Evolutionary conservation across 2,797 vertebrate species (phyloP), one percentile per base, ranked within the genome.

Genomic region (Rhyacichthys aspro): DNA sequence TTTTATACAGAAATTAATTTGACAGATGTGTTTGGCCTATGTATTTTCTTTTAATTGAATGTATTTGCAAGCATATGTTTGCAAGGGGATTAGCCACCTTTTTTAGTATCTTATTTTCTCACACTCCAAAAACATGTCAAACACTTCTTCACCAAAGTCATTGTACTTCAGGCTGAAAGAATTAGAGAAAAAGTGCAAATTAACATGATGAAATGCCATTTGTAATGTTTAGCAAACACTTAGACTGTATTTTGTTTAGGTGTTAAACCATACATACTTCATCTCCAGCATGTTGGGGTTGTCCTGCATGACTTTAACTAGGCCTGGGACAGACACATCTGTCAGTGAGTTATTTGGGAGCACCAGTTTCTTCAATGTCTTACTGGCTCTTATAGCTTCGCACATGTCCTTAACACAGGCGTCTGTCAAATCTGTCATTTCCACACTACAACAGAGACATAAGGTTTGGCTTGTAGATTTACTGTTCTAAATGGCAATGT

Each of bases 311-410:
- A 84, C 74, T 33, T 72, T 59, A 45, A 91, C 48, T 0, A 92
- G 79, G 8, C 75, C 63, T 1, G 91, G 84, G 1, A 92, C 79
- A 0, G 88, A 85, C 1, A 37, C 62, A 0, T 96, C 90, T 0
- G 86, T 94, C 78, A 97, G 64, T 0, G 6, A 1, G 69, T 96
- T 97, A 89, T 95, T 94, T 59, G 93, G 94, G 39, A 97, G 81
- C 55, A 94, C 93, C 67, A 97, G 87, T 44, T 79, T 90, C 0
- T 81, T 89, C 62, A 96, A 82, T 67, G 87, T 91, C 36, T 45
- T 78, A 45, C 82, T 93, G 64, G 81, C 68, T 52, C 59, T 63
- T 49, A 97, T 63, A 4, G 89, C 59, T 0, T 86, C 61, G 38
- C 94, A 93, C 0, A 97, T 64, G 56, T 83, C 86, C 2, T 83